Evolutionary conservation across 2,113 vertebrate genomes (phyloP).

Genomic region (Parotia lawesii): DNA sequence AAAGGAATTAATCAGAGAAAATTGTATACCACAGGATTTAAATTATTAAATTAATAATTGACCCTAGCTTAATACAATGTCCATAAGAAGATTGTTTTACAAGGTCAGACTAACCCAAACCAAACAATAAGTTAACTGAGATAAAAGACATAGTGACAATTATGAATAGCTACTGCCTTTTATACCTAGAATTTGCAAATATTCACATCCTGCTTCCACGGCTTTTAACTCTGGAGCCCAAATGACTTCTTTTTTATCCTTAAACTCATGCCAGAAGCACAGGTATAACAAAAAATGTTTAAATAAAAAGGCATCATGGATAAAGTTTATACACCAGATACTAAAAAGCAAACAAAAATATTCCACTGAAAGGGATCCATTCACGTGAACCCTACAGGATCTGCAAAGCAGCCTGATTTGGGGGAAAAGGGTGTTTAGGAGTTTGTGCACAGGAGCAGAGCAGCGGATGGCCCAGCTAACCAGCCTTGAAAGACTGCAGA

Average conservation of each 20-base stretch:
- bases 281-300: background rate
- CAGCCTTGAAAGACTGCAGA: background rate
- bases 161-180: background rate
- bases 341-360: background rate
- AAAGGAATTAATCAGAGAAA: background rate
- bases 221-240: background rate
- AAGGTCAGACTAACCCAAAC: conserved; percentile 28
- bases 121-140: background rate
- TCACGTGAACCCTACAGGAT: background rate
- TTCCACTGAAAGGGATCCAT: background rate
- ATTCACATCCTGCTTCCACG: background rate
- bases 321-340: background rate
- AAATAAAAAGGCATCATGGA: background rate
- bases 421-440: background rate
- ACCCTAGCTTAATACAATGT: background rate
- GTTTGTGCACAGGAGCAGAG: background rate
- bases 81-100: conserved; percentile 26
- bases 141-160: conserved; percentile 37
- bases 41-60: background rate
- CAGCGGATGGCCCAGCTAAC: background rate
- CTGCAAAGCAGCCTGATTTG: background rate
- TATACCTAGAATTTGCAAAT: background rate
- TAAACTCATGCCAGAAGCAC: background rate
- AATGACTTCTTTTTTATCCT: background rate
- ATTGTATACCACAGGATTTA: background rate